Evolutionary conservation across 30 jellyfish, hydroid and myxozoan genomes (phyloP).

Genomic region (Aurelia sp.): DNA sequence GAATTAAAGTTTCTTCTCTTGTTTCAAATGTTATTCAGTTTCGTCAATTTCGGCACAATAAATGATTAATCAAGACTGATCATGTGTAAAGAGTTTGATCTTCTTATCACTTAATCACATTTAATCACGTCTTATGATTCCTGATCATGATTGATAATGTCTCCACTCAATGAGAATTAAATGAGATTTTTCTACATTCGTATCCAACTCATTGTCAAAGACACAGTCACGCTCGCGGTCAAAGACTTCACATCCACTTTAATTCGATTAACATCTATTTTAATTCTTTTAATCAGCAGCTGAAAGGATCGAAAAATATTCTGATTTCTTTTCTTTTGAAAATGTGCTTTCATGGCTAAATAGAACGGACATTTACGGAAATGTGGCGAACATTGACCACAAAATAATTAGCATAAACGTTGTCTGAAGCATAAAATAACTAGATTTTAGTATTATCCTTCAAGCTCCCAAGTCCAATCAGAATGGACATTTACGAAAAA

Average conservation of each 20-base stretch:
- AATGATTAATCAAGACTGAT: constrained; percentile 14
- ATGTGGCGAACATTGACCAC: too few relatives aligned
- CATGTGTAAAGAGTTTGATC: constrained; percentile 8
- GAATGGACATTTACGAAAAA: too few relatives aligned
- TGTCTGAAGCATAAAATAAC: too few relatives aligned
- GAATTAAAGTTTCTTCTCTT: not conserved
- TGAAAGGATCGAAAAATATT: not conserved
- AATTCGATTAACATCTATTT: too few relatives aligned
- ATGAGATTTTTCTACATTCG: not conserved
- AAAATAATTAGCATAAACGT: too few relatives aligned
- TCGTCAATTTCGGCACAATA: not conserved
- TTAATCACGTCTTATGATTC: constrained; percentile 8
- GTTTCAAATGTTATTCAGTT: not conserved
- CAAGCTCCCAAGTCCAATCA: too few relatives aligned
- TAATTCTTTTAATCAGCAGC: not conserved
- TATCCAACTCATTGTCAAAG: not conserved
- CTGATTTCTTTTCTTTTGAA: not conserved
- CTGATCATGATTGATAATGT: constrained; percentile 24
- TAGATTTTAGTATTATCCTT: too few relatives aligned
- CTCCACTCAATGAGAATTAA: not conserved
- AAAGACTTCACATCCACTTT: too few relatives aligned
- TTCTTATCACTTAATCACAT: constrained; percentile 28
- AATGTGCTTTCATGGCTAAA: too few relatives aligned
- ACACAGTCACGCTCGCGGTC: too few relatives aligned
- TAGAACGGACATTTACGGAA: too few relatives aligned